A percentile compares a stretch with the other conserved stretches of the same genome.
Evolutionary conservation across 2,113 vertebrate species (phyloP).

Genomic region (Hippocampus comes): DNA sequence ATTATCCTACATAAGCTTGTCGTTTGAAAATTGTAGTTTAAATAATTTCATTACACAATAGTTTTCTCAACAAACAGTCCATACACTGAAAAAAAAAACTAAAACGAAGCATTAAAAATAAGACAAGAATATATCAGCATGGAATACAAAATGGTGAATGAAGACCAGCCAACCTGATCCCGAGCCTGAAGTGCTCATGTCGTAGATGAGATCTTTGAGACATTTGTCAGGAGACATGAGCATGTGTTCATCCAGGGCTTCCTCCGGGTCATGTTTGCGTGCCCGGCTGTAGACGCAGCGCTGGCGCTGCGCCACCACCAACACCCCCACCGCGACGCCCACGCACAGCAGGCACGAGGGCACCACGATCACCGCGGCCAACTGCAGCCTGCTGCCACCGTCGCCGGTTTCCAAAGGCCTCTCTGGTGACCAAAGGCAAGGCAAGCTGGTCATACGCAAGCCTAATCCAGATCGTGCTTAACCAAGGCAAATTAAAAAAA

Average conservation of each 20-base stretch:
- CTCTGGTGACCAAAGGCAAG: conserved; percentile 39
- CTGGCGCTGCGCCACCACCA: conserved; percentile 62
- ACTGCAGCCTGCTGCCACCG: conserved; percentile 59
- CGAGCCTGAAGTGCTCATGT: conserved; percentile 91
- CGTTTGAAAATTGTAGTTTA: too few species aligned
- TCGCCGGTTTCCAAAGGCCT: conserved; percentile 50
- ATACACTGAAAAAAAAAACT: too few species aligned
- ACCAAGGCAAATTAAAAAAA: too few species aligned
- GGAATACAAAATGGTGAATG: too few species aligned
- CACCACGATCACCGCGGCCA: conserved; percentile 73
- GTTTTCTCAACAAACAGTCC: too few species aligned
- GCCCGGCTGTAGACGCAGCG: conserved; percentile 65
- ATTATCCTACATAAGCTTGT: too few species aligned
- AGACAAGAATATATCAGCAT: too few species aligned
- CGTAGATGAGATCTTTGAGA: conserved; percentile 88
- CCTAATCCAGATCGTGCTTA: too few species aligned
- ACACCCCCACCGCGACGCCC: conserved; percentile 66
- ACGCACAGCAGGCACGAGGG: conserved; percentile 77
- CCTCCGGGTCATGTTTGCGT: conserved; percentile 79
- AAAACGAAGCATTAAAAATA: too few species aligned
- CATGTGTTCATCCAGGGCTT: conserved; percentile 79
- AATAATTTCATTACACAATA: too few species aligned
- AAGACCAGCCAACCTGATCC: conserved; percentile 80
- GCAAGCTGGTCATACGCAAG: too few species aligned
- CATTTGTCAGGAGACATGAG: conserved; percentile 79